Evolutionary conservation across 1,140 invertebrate species (phyloP).

Genomic region (Hycleus cichorii): DNA sequence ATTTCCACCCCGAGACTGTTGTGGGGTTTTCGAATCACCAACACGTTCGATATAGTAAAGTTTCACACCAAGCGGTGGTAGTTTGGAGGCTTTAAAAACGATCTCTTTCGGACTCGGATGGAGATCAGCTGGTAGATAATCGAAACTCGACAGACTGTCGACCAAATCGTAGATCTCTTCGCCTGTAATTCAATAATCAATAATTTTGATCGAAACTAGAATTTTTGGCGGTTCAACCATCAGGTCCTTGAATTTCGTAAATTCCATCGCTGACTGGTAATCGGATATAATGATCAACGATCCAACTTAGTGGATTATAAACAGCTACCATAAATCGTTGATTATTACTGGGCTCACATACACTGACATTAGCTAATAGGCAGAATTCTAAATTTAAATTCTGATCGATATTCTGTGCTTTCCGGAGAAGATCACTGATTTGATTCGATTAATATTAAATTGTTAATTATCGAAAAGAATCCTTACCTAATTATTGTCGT

Average conservation of each 20-base stretch:
- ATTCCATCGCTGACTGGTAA: slow-evolving; percentile 56
- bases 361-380: slow-evolving; percentile 52
- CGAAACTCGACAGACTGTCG: slow-evolving; percentile 31
- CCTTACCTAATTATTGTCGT: background rate
- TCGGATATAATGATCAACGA: slow-evolving; percentile 56
- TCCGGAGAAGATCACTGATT: slow-evolving; percentile 1
- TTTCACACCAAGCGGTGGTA: slow-evolving; percentile 60
- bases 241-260: slow-evolving; percentile 57
- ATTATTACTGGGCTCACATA: slow-evolving; percentile 36
- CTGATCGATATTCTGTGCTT: background rate
- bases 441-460: background rate
- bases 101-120: slow-evolving; percentile 55
- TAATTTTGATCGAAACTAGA: background rate
- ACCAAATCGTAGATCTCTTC: slow-evolving; percentile 36
- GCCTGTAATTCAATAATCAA: slow-evolving; percentile 11
- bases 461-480: background rate
- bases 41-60: slow-evolving; percentile 47
- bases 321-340: slow-evolving; percentile 58
- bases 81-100: slow-evolving; percentile 53
- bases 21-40: background rate
- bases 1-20: background rate
- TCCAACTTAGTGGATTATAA: slow-evolving; percentile 72
- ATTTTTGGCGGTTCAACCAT: slow-evolving; percentile 38
- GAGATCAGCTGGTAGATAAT: slow-evolving; percentile 47
- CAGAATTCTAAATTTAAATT: slow-evolving; percentile 15